These are phyloP conservation scores for Danio rerio DNA, from an alignment of 2,113 vertebrate species.

Conservation along the genomic window GRCz12tu NC_133179.1:17543501-17544000, in stretches of 20 bases:
- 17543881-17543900: constrained; percentile 70
- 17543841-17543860: constrained; percentile 69
- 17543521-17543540: constrained; percentile 29
- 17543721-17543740: not conserved
- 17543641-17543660: constrained; percentile 74
- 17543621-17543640: constrained; percentile 72
- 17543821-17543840: constrained; percentile 66
- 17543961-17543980: constrained; percentile 74
- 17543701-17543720: constrained; percentile 59
- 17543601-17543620: constrained; percentile 63
- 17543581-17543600: constrained; percentile 44
- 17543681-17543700: constrained; percentile 67
- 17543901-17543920: constrained; percentile 74
- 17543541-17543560: constrained; percentile 56
- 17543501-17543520: constrained; percentile 40
- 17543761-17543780: constrained; percentile 58
- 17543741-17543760: not conserved
- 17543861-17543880: constrained; percentile 69
- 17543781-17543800: constrained; percentile 58
- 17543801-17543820: constrained; percentile 64
- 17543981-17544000: constrained; percentile 71
- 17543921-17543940: constrained; percentile 79
- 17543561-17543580: constrained; percentile 50
- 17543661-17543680: constrained; percentile 59
- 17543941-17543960: constrained; percentile 79